A percentile compares a stretch with the other conserved stretches of the same genome.
Conservation (phyloP, 2,888 invertebrate genomes). For the Cenopis cana region DNA sequence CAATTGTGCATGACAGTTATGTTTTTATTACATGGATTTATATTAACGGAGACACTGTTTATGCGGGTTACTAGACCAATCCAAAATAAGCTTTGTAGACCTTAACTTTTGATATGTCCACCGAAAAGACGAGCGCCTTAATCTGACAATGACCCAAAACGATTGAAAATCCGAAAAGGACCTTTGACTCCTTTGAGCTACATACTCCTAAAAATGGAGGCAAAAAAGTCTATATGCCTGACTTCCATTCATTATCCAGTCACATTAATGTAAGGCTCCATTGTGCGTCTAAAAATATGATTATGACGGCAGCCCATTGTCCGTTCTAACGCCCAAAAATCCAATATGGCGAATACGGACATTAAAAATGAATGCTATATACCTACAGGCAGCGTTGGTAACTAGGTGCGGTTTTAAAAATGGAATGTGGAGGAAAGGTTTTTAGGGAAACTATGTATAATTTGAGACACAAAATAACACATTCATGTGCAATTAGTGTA, state of each 20-base stretch:
- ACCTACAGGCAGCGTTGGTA: conserved; percentile 23
- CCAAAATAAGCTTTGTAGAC: too few relatives aligned
- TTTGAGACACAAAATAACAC: too few relatives aligned
- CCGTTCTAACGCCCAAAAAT: conserved; percentile 67
- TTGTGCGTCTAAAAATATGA: conserved; percentile 81
- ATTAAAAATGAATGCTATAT: conserved; percentile 40
- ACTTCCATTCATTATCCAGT: conserved; percentile 78
- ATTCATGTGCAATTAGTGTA: too few relatives aligned
- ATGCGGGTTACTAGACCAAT: too few relatives aligned
- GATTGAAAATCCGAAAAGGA: too few relatives aligned
- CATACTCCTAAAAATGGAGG: conserved; percentile 52
- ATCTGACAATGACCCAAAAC: too few relatives aligned
- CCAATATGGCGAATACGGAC: conserved; percentile 61
- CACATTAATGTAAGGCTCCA: conserved; percentile 80
- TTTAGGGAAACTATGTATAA: too few relatives aligned
- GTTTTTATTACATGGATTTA: too few relatives aligned
- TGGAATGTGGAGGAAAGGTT: background rate
- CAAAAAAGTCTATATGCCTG: conserved; percentile 65
- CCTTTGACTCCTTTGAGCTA: background rate
- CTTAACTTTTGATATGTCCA: too few relatives aligned
- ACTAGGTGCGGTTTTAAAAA: conserved; percentile 47
- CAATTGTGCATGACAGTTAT: too few relatives aligned
- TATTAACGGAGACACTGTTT: too few relatives aligned
- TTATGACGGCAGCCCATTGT: conserved; percentile 79
- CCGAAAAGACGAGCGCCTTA: too few relatives aligned